Percentiles rank a stretch among this genome's conserved stretches.
Evolutionary conservation across 2,797 vertebrate species (phyloP).

Genomic region (Fratercula arctica): DNA sequence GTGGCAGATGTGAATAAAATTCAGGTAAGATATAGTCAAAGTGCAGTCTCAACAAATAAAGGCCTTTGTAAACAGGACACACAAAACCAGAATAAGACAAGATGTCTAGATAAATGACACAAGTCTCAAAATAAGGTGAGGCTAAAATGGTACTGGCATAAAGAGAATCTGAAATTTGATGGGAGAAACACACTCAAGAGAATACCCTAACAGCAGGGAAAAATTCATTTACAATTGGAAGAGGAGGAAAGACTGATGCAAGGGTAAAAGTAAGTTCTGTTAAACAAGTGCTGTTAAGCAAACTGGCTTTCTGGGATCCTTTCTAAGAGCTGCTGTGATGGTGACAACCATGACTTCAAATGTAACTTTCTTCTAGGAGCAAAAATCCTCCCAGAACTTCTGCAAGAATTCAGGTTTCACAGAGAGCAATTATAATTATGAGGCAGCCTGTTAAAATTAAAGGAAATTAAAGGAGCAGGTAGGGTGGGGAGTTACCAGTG

Average conservation of each 20-base stretch:
- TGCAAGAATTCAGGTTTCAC: not conserved
- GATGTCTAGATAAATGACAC: not conserved
- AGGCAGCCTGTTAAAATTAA: not conserved
- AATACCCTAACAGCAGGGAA: not conserved
- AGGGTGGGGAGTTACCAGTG: not conserved
- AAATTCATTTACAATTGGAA: not conserved
- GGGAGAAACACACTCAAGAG: not conserved
- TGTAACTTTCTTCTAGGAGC: not conserved
- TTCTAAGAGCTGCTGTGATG: not conserved
- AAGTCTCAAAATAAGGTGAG: not conserved
- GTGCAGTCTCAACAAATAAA: not conserved
- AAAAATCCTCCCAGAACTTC: not conserved
- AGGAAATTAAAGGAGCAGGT: not conserved
- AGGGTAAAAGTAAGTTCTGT: not conserved
- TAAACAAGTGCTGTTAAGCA: not conserved
- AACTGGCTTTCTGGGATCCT: not conserved
- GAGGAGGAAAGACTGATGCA: not conserved
- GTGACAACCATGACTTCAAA: not conserved
- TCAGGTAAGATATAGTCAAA: not conserved
- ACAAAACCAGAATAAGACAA: not conserved
- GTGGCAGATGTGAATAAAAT: not conserved
- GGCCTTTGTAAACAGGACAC: not conserved
- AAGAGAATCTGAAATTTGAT: not conserved
- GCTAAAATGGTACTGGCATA: not conserved
- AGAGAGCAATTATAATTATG: not conserved